These are phyloP conservation scores for Agrypnus murinus DNA, from an alignment of 2,888 invertebrate species.

Conservation along the genomic window DNA sequence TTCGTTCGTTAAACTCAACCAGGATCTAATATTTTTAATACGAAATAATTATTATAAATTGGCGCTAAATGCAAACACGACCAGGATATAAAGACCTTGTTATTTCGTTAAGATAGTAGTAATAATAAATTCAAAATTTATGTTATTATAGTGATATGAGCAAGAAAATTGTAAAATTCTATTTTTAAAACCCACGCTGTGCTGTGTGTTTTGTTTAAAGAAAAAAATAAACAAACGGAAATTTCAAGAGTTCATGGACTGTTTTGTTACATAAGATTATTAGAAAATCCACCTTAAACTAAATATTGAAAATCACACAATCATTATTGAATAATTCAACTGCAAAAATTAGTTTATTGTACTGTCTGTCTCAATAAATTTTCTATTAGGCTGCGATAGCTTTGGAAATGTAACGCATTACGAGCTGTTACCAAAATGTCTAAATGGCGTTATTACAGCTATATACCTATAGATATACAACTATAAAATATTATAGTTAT, in stretches of 20 bases:
- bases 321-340: neutral
- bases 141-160: neutral
- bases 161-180: neutral
- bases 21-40: conserved; percentile 5
- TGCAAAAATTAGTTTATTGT: conserved; percentile 11
- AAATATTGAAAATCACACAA: neutral
- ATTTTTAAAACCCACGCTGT: neutral
- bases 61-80: conserved; percentile 3
- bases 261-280: too few species aligned
- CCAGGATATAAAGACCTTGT: conserved; percentile 2
- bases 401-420: too few species aligned
- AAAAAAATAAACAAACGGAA: too few species aligned
- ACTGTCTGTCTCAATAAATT: too few species aligned
- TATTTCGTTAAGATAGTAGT: neutral
- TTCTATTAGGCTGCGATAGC: too few species aligned
- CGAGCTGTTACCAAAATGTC: too few species aligned
- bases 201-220: too few species aligned
- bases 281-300: too few species aligned
- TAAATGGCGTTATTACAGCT: too few species aligned
- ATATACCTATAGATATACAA: too few species aligned
- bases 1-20: conserved; percentile 19
- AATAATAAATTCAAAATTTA: neutral
- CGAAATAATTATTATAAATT: neutral
- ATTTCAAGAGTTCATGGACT: too few species aligned
- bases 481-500: too few species aligned